These are phyloP conservation scores for Chaenodraco wilsoni DNA, from an alignment of 2,797 vertebrate genomes.

Conservation along the genomic window DNA sequence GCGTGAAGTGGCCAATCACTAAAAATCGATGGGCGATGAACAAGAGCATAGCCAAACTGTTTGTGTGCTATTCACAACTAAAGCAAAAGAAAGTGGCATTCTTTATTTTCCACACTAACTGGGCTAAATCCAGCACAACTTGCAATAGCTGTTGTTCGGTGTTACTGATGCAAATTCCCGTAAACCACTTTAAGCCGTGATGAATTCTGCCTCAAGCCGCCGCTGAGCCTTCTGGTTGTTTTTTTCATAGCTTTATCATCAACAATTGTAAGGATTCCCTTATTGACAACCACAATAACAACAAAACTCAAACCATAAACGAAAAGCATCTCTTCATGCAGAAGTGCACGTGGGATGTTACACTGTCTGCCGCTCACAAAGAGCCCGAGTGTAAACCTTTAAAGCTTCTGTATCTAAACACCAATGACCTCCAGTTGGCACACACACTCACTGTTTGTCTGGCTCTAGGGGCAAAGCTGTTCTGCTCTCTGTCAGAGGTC, in stretches of 20 bases:
- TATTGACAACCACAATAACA: slow-evolving; percentile 38
- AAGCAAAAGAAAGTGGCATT: slow-evolving; percentile 6
- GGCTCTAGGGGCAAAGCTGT: slow-evolving; percentile 38
- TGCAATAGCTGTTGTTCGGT: slow-evolving; percentile 18
- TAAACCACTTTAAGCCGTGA: slow-evolving; percentile 42
- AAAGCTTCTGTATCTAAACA: slow-evolving; percentile 56
- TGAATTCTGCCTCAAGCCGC: slow-evolving; percentile 37
- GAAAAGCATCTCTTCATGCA: slow-evolving; percentile 41
- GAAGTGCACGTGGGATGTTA: slow-evolving; percentile 48
- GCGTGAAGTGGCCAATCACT: slow-evolving; percentile 78
- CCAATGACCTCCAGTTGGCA: slow-evolving; percentile 66
- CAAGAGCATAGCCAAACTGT: slow-evolving; percentile 31
- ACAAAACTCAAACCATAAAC: slow-evolving; percentile 39
- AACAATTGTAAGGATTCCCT: slow-evolving; percentile 47
- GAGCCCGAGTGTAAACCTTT: slow-evolving; percentile 45
- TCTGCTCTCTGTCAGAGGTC: slow-evolving; percentile 27
- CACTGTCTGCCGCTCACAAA: slow-evolving; percentile 38
- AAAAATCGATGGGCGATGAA: slow-evolving; percentile 65
- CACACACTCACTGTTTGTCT: slow-evolving; percentile 53
- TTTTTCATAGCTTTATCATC: slow-evolving; percentile 46
- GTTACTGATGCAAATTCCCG: slow-evolving; percentile 51
- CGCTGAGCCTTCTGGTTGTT: slow-evolving; percentile 29
- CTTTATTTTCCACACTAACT: slow-evolving; percentile 1
- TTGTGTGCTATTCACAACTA: slow-evolving; percentile 24
- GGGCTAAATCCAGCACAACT: slow-evolving; percentile 11